A percentile compares a stretch with the other conserved stretches of the same genome.
These are phyloP conservation scores for Crioceris asparagi DNA, from an alignment of 2,888 invertebrate species.

Conservation along the genomic window DNA sequence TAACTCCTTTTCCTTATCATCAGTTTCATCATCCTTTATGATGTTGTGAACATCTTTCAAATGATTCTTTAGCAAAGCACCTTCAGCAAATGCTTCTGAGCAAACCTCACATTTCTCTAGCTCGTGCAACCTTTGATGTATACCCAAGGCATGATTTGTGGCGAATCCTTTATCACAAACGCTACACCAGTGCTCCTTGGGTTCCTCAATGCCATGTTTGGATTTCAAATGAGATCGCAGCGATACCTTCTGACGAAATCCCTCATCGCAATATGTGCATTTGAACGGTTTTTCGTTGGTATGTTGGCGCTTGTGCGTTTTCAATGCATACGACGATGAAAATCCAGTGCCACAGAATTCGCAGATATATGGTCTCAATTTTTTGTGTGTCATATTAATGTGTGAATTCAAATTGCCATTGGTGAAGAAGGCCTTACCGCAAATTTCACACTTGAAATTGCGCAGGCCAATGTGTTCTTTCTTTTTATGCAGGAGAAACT, in stretches of 20 bases:
- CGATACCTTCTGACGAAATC: slow-evolving; percentile 27
- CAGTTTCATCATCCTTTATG: neutral
- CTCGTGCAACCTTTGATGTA: slow-evolving; percentile 22
- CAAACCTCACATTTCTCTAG: slow-evolving; percentile 21
- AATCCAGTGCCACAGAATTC: slow-evolving; percentile 23
- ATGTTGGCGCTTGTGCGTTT: slow-evolving; percentile 25
- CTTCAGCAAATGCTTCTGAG: slow-evolving; percentile 21
- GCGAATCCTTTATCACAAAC: slow-evolving; percentile 25
- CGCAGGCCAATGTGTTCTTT: slow-evolving; percentile 27
- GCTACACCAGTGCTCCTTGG: slow-evolving; percentile 22
- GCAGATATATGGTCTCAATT: slow-evolving; percentile 21
- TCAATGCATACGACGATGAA: slow-evolving; percentile 23
- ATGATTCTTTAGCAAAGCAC: slow-evolving; percentile 18
- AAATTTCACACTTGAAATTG: slow-evolving; percentile 25
- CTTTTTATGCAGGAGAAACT: slow-evolving; percentile 26
- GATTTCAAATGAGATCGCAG: slow-evolving; percentile 27
- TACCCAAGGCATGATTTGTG: slow-evolving; percentile 23
- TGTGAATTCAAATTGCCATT: slow-evolving; percentile 21
- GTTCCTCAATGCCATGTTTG: slow-evolving; percentile 25
- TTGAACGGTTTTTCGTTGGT: slow-evolving; percentile 26
- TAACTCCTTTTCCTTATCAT: neutral
- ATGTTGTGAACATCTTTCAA: slow-evolving; percentile 14
- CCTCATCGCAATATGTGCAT: slow-evolving; percentile 22
- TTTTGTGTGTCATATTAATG: slow-evolving; percentile 21
- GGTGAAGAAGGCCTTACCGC: slow-evolving; percentile 24